Evolutionary conservation across 2,888 invertebrate genomes (phyloP), one percentile per base, ranked within the genome.

Genomic region (Shargacucullia verbasci): DNA sequence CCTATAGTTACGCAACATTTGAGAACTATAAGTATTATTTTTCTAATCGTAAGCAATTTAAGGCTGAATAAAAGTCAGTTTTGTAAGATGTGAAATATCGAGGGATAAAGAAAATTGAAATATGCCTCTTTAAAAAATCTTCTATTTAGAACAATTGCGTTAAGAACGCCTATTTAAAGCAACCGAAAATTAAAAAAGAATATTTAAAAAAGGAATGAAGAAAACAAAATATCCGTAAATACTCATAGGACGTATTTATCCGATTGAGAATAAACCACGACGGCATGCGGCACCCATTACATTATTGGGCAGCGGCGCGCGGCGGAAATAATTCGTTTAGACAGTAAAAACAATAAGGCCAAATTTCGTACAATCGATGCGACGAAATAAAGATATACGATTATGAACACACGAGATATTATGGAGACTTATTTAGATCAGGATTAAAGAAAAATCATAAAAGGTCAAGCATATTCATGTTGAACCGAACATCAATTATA

Each of bases 321-420:
- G 43, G 44, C 56, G 62, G 64, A 65, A 73, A 60, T 73, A 66
- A 78, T 76, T 66, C 47, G 64, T 58, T 69, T 61, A 47, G 41
- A 33, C 43, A 59, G 37, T 31, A 57, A 55, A 66, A 71, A 78
- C 66, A 72, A 70, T 70, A 64, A 66, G 52, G 50, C 37, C n/a
- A 35, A 55, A 63, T 43, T 62, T 70, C 33, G 58, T 25, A 33
- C 29, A 47, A 61, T 63, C 39, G 15, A 7, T 59, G 58, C 25
- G 15, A 38, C 38, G 35, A 62, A 57, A 50, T 41, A 35, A 33
- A 35, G 20, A 44, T 3, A 41, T 25, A 43, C 12, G 25, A 46
- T 37, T 47, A 41, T 31, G 14, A 62, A 44, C 27, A 31, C n/a
- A 10, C 6, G 15, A 45, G 35, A 33, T 27, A 44, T 29, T 43